Conservation (phyloP, 2,797 vertebrate species). For the Hozukius guyotensis region DNA sequence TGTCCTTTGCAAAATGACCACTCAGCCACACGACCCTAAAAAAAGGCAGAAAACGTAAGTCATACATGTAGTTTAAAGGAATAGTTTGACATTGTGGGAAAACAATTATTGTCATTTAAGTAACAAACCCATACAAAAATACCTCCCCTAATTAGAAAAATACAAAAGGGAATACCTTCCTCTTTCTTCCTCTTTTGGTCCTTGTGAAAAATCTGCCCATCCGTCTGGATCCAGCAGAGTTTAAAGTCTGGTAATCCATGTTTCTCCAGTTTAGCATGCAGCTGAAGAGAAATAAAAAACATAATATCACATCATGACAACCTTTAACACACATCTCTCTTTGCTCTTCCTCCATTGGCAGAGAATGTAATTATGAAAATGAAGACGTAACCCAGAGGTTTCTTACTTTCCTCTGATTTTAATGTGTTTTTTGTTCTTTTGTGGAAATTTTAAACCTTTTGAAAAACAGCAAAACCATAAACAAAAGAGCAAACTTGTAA, state of each 20-base stretch:
- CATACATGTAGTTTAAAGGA: not conserved
- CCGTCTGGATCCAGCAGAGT: slow-evolving; percentile 29
- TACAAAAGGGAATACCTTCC: not conserved
- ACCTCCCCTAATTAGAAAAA: not conserved
- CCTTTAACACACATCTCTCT: not conserved
- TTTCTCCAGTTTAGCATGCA: slow-evolving; percentile 26
- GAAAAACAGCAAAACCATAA: not conserved
- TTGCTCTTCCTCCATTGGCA: not conserved
- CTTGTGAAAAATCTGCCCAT: slow-evolving; percentile 10
- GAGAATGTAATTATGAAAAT: not conserved
- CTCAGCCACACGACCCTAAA: not conserved
- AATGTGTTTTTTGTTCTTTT: not conserved
- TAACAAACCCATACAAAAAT: too few relatives aligned
- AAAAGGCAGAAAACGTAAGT: not conserved
- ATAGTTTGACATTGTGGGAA: not conserved
- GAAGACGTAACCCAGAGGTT: not conserved
- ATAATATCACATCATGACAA: not conserved
- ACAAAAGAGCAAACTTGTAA: not conserved
- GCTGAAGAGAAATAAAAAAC: slow-evolving; percentile 6
- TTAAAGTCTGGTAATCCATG: not conserved
- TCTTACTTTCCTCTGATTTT: not conserved
- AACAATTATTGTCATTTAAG: not conserved
- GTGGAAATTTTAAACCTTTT: not conserved
- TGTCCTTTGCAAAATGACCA: not conserved
- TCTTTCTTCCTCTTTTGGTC: not conserved